Evolutionary conservation across 2,888 invertebrate species (phyloP).

Genomic region (Pandemis cinnamomeana): DNA sequence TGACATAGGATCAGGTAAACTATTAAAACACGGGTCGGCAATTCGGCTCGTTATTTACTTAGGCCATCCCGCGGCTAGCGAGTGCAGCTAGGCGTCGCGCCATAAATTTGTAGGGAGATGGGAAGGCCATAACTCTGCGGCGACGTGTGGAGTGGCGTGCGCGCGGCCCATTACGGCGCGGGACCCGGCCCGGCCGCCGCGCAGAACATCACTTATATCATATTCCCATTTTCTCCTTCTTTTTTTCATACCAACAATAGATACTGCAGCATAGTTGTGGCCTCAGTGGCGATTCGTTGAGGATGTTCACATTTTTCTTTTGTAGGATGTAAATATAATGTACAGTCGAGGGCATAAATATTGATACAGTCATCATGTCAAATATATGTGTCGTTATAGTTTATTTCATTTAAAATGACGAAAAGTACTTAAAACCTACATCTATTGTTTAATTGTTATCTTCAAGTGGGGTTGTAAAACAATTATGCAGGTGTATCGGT

Average conservation of each 20-base stretch:
- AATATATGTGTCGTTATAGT: too few species aligned
- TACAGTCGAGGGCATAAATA: too few species aligned
- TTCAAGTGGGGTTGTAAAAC: too few species aligned
- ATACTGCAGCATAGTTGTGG: neutral
- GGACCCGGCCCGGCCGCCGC: neutral
- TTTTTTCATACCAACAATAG: neutral
- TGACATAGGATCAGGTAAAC: slow-evolving; percentile 21
- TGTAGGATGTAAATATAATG: too few species aligned
- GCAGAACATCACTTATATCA: slow-evolving; percentile 35
- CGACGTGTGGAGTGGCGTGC: slow-evolving; percentile 27
- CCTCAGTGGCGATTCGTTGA: neutral
- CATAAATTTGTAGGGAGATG: slow-evolving; percentile 24
- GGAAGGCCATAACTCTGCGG: slow-evolving; percentile 12
- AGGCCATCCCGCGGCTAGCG: neutral
- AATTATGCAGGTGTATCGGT: too few species aligned
- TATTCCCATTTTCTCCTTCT: slow-evolving; percentile 15
- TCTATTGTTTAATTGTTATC: too few species aligned
- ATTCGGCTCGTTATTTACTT: slow-evolving; percentile 23
- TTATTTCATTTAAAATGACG: too few species aligned
- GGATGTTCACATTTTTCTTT: too few species aligned
- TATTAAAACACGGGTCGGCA: slow-evolving; percentile 23
- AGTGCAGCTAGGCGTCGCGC: neutral
- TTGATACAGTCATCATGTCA: too few species aligned
- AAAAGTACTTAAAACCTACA: too few species aligned
- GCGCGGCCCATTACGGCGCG: slow-evolving; percentile 19